Conservation (phyloP, 2,113 vertebrate species). For the Clarias batrachus region DNA sequence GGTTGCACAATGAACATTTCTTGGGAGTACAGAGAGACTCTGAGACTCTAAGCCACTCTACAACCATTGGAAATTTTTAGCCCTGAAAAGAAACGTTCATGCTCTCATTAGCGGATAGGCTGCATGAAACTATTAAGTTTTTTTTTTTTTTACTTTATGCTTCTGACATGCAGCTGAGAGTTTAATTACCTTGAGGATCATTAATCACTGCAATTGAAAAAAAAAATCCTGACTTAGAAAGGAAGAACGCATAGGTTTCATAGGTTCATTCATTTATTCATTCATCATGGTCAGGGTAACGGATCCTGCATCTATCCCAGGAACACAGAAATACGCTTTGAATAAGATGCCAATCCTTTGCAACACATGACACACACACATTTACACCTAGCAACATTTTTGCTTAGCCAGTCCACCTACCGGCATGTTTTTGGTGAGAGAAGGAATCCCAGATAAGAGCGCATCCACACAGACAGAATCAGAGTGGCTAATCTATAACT, state of each 20-base stretch:
- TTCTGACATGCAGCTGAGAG: neutral
- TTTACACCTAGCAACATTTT: neutral
- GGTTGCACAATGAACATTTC: slow-evolving; percentile 30
- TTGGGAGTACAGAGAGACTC: neutral
- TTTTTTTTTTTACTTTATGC: neutral
- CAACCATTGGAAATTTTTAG: neutral
- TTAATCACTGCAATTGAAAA: neutral
- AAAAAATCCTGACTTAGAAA: neutral
- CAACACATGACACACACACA: neutral
- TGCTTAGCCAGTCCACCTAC: neutral
- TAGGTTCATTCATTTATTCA: neutral
- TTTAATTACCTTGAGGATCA: neutral
- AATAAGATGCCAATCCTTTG: neutral
- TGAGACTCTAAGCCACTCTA: neutral
- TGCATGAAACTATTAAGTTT: neutral
- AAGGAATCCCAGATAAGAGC: neutral
- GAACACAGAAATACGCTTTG: neutral
- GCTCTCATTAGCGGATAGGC: neutral
- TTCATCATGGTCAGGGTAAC: neutral
- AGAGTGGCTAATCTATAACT: neutral
- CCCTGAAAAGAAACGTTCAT: slow-evolving; percentile 14
- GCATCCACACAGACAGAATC: neutral
- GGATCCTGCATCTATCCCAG: neutral
- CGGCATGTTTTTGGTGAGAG: neutral
- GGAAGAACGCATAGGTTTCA: neutral